phyloP scores from a whole-genome alignment of 2,113 vertebrate genomes.

The Ceyx margarethae region DNA sequence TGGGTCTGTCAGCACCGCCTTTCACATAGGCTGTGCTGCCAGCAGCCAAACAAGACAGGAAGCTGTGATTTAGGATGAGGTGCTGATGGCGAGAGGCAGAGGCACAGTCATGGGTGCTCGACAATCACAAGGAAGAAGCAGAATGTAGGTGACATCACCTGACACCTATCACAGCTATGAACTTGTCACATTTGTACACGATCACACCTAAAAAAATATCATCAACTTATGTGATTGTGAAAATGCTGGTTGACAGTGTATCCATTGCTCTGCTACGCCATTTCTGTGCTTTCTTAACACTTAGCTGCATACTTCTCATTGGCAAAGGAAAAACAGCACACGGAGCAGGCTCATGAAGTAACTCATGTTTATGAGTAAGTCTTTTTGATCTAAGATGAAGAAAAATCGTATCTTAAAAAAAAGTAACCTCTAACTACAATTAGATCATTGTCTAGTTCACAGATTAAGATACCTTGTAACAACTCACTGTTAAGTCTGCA shows the following conservation, averaged over 20 bases:
- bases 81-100: neutral
- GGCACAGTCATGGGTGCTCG: neutral
- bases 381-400: neutral
- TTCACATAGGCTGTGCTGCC: neutral
- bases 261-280: neutral
- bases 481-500: neutral
- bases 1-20: conserved; percentile 8
- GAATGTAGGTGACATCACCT: neutral
- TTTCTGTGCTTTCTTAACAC: neutral
- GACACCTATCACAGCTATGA: neutral
- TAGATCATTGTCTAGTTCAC: neutral
- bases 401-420: neutral
- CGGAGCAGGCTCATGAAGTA: neutral
- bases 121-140: neutral
- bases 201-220: neutral
- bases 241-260: neutral
- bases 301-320: neutral
- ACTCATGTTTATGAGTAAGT: neutral
- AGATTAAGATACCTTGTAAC: neutral
- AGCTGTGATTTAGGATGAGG: neutral
- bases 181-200: fast-evolving
- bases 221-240: neutral
- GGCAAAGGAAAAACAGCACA: neutral
- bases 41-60: neutral
- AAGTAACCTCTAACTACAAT: neutral